A percentile compares a stretch with the other conserved stretches of the same genome.
phyloP scores from a whole-genome alignment of 2,888 invertebrate species.

The Ditula angustiorana region DNA sequence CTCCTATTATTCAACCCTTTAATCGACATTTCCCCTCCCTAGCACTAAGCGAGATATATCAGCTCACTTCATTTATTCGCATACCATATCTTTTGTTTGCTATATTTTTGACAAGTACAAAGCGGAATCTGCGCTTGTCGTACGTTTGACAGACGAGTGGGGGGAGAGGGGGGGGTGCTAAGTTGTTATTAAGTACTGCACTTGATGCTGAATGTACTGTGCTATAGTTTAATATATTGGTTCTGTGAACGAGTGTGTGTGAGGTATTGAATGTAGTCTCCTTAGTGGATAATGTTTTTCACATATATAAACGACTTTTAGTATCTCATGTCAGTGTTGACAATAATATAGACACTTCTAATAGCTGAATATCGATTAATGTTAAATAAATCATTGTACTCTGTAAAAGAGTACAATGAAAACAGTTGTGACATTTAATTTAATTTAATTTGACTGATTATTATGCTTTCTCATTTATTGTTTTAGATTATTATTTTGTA shows the following conservation, averaged over 20 bases:
- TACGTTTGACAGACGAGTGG: conserved; percentile 80
- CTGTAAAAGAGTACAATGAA: too few relatives aligned
- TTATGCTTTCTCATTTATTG: too few relatives aligned
- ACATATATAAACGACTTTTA: too few relatives aligned
- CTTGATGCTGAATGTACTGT: conserved; percentile 58
- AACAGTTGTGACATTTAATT: too few relatives aligned
- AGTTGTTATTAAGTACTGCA: conserved; percentile 83
- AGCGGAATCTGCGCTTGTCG: conserved; percentile 84
- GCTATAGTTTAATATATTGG: conserved; percentile 47
- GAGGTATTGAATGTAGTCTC: neutral
- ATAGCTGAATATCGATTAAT: too few relatives aligned
- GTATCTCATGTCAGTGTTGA: too few relatives aligned
- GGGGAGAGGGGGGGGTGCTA: conserved; percentile 66
- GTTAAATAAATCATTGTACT: too few relatives aligned
- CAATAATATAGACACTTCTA: too few relatives aligned
- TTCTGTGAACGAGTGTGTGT: conserved; percentile 41
- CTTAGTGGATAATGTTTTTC: too few relatives aligned
- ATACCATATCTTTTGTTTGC: conserved; percentile 83
- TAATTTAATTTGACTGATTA: too few relatives aligned
- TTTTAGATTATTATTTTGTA: too few relatives aligned
- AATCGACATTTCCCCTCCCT: conserved; percentile 58
- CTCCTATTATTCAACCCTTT: conserved; percentile 44
- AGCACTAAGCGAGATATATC: conserved; percentile 74
- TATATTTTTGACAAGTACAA: conserved; percentile 86
- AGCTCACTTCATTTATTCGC: conserved; percentile 85